Conservation (phyloP, 2,888 invertebrate genomes). For the Phortica magna region DNA sequence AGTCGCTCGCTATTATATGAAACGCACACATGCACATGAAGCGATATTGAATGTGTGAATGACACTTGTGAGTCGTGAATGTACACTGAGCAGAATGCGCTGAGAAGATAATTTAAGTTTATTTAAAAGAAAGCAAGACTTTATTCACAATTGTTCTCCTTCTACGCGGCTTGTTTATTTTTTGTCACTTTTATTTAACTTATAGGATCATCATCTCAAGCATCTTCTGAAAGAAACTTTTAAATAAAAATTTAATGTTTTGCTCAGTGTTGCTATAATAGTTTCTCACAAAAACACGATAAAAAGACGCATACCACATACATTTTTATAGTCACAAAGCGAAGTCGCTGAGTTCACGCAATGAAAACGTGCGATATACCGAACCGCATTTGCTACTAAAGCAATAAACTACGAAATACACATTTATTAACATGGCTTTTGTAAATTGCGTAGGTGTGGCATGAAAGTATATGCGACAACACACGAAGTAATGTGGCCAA, state of each 20-base stretch:
- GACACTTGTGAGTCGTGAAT: background rate
- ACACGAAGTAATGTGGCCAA: constrained; percentile 21
- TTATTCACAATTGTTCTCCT: too few relatives aligned
- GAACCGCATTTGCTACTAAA: constrained; percentile 31
- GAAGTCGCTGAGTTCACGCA: constrained; percentile 50
- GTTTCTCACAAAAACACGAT: constrained; percentile 52
- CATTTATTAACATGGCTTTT: constrained; percentile 64
- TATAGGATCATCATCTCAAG: too few relatives aligned
- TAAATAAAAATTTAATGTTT: constrained; percentile 23
- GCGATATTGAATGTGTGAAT: background rate
- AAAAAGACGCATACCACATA: constrained; percentile 55
- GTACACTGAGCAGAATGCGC: background rate
- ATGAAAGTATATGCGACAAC: constrained; percentile 47
- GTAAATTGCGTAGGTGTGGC: constrained; percentile 60
- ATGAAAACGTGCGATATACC: constrained; percentile 54
- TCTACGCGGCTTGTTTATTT: too few relatives aligned
- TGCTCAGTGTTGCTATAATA: constrained; percentile 51
- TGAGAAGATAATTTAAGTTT: too few relatives aligned
- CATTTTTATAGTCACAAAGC: constrained; percentile 59
- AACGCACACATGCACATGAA: background rate
- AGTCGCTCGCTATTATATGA: constrained; percentile 56
- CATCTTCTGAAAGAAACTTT: too few relatives aligned
- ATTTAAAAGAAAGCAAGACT: too few relatives aligned
- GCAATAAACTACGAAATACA: constrained; percentile 62
- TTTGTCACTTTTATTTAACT: too few relatives aligned